phyloP scores from a whole-genome alignment of 2,797 vertebrate species.

The Champsocephalus esox region DNA sequence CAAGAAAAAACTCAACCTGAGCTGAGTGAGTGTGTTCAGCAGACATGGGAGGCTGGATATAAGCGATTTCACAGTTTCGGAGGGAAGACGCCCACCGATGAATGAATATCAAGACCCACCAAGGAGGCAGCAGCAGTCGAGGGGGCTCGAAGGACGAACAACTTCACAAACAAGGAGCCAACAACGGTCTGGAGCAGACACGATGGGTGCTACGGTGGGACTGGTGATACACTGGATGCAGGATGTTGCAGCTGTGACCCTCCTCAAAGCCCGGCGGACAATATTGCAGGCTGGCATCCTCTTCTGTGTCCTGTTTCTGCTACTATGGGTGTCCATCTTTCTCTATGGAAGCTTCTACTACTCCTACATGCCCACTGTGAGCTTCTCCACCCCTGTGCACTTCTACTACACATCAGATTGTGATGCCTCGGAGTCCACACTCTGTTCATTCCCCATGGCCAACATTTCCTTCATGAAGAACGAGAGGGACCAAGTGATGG shows the following conservation, averaged over 20 bases:
- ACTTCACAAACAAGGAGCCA: slow-evolving; percentile 28
- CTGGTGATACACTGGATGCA: slow-evolving; percentile 88
- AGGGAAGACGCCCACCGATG: slow-evolving; percentile 61
- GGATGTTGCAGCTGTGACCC: slow-evolving; percentile 85
- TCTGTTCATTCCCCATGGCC: slow-evolving; percentile 92
- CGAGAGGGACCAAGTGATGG: slow-evolving; percentile 90
- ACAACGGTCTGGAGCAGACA: slow-evolving; percentile 25
- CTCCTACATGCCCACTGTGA: slow-evolving; percentile 94
- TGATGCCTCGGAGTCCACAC: slow-evolving; percentile 70
- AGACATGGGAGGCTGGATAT: slow-evolving; percentile 42
- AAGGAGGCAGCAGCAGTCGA: slow-evolving; percentile 47
- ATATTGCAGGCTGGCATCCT: slow-evolving; percentile 89
- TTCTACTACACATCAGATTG: slow-evolving; percentile 90
- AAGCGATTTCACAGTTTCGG: slow-evolving; percentile 47
- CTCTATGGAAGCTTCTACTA: slow-evolving; percentile 96
- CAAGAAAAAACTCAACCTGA: background rate
- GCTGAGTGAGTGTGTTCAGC: background rate
- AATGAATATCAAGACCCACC: slow-evolving; percentile 40
- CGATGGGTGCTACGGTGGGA: slow-evolving; percentile 77
- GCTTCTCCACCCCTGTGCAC: slow-evolving; percentile 91
- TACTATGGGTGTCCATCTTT: slow-evolving; percentile 93
- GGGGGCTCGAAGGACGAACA: slow-evolving; percentile 23
- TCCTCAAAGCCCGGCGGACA: slow-evolving; percentile 87
- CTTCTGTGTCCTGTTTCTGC: slow-evolving; percentile 86
- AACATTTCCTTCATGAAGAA: slow-evolving; percentile 92